phyloP scores from a whole-genome alignment of 2,888 invertebrate genomes.

The Galerucella pusilla region DNA sequence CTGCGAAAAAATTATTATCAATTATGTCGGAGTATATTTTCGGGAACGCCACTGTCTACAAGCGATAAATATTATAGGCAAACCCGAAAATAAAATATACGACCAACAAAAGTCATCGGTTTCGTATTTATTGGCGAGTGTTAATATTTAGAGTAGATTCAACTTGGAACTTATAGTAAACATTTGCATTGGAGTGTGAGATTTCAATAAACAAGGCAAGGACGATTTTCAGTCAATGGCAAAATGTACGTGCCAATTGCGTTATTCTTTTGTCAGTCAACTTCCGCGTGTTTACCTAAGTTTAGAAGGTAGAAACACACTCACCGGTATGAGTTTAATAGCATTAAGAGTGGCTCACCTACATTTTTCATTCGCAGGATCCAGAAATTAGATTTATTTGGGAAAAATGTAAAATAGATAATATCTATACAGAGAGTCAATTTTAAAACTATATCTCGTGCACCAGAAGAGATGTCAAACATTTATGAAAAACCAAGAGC shows the following conservation, averaged over 20 bases:
- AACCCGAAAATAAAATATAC: background rate
- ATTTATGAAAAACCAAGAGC: too few species aligned
- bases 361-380: background rate
- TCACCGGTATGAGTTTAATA: background rate
- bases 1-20: too few species aligned
- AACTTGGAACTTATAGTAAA: conserved; percentile 43
- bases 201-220: conserved; percentile 35
- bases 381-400: background rate
- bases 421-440: too few species aligned
- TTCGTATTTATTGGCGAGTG: conserved; percentile 7
- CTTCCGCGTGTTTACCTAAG: conserved; percentile 25
- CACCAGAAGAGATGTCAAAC: too few species aligned
- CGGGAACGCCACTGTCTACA: too few species aligned
- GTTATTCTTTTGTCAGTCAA: conserved; percentile 11
- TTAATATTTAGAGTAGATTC: conserved; percentile 28
- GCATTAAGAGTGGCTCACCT: background rate
- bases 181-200: conserved; percentile 38
- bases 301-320: background rate
- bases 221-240: conserved; percentile 34
- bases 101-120: conserved; percentile 1
- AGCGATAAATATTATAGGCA: too few species aligned
- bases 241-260: conserved; percentile 22
- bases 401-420: background rate
- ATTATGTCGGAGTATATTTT: too few species aligned
- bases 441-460: background rate